Evolutionary conservation across 2,888 invertebrate genomes (phyloP), one percentile per base, ranked within the genome.

Genomic region (Euzophera pinguis): DNA sequence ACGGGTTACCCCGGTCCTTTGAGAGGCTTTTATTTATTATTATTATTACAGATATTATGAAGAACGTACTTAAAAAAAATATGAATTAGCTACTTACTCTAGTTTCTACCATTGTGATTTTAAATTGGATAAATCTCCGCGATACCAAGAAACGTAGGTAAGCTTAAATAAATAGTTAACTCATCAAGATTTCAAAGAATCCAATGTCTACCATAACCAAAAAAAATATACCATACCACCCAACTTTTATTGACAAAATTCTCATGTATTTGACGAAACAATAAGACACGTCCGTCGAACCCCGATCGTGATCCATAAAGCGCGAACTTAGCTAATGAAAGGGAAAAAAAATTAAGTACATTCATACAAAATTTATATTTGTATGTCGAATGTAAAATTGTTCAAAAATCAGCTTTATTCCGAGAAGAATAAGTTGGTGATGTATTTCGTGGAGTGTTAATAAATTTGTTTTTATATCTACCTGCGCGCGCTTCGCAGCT

Each of bases 281-380:
- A 88, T 83, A 82, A 77, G 75, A 77, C 80, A 82, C 81, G 84
- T 86, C 77, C 75, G 74, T 73, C 71, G 75, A 76, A 84, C 87
- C 82, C 78, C 81, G 77, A 78, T 81, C 88, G 84, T 84, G 87
- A 86, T 87, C 83, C 84, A 78, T 78, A 85, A 81, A 86, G 86
- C 84, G 84, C 87, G 83, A 89, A 89, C 88, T 84, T 81, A 81
- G 85, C 90, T 89, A 90, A 90, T 89, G 90, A 89, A 89, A 88
- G 73, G 68, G 69, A 80, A 84, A 86, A 77, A 81, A 84, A 78
- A 73, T 69, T 78, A 84, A 84, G 82, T 79, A 84, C 81, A 80
- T 77, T 75, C 74, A 70, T 61, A 62, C 84, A 73, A 82, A 73
- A 50, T 59, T 69, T 61, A 3, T 47, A 12, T 52, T 37, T 52